These are phyloP conservation scores for Aurelia coerulea DNA, from an alignment of 30 jellyfish, hydroid and myxozoan species.

Conservation along the genomic window DNA sequence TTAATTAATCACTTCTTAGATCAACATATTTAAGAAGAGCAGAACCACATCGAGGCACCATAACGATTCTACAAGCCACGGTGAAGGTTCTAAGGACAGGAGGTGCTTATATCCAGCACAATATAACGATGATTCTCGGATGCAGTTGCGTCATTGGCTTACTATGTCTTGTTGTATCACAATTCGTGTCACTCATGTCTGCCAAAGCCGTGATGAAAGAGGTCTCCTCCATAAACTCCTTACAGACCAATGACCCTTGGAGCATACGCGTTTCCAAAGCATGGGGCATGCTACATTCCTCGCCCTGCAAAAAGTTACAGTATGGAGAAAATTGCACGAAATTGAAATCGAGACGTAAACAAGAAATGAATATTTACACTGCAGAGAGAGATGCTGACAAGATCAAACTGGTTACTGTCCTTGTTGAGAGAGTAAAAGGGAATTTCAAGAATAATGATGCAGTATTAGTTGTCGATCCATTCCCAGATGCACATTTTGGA, in stretches of 20 bases:
- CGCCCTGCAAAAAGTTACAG: constrained; percentile 75
- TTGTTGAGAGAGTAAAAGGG: constrained; percentile 70
- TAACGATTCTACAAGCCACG: constrained; percentile 8
- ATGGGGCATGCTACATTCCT: constrained; percentile 64
- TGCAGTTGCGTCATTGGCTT: constrained; percentile 40
- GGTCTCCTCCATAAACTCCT: constrained; percentile 13
- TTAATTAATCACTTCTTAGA: constrained; percentile 22
- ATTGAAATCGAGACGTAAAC: constrained; percentile 43
- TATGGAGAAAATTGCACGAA: constrained; percentile 77
- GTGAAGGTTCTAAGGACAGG: neutral
- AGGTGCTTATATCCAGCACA: constrained; percentile 18
- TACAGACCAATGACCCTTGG: constrained; percentile 46
- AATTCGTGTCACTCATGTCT: constrained; percentile 12
- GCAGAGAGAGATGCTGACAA: constrained; percentile 36
- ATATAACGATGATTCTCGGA: constrained; percentile 29
- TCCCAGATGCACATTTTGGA: constrained; percentile 97
- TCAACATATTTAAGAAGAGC: constrained; percentile 7
- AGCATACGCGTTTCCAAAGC: constrained; percentile 61
- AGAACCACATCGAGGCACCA: constrained; percentile 6
- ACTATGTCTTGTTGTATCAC: constrained; percentile 8
- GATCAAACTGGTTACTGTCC: constrained; percentile 37
- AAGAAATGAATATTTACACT: constrained; percentile 73
- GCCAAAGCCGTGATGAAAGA: constrained; percentile 35
- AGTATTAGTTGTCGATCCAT: constrained; percentile 90
- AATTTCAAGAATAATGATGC: constrained; percentile 70